Percentiles rank a stretch among this genome's conserved stretches.
These are phyloP conservation scores for Heliconius cydno DNA, from an alignment of 2,888 invertebrate species.

Conservation along the genomic window DNA sequence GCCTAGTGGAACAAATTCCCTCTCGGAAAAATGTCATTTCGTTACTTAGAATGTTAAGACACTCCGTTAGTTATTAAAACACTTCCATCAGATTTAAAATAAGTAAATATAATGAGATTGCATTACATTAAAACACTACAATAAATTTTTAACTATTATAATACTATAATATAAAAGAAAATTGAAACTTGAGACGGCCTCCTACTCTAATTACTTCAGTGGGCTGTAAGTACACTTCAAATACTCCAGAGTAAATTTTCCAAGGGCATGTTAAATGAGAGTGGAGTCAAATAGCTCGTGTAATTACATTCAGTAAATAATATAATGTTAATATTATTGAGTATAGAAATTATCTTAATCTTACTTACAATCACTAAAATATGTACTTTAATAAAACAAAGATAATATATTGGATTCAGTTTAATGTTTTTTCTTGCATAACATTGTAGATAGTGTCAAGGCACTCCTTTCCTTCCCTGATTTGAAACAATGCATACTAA, in stretches of 20 bases:
- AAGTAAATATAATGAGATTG: background rate
- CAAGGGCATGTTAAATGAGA: constrained; percentile 22
- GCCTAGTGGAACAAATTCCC: too few species aligned
- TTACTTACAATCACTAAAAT: background rate
- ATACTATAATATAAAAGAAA: background rate
- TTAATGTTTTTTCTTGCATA: too few species aligned
- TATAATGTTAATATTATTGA: background rate
- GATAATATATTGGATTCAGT: too few species aligned
- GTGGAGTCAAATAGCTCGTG: constrained; percentile 9
- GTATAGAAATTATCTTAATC: background rate
- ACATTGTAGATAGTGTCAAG: too few species aligned
- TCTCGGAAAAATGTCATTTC: too few species aligned
- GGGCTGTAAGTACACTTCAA: constrained; percentile 24
- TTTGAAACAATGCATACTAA: background rate
- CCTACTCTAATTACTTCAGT: constrained; percentile 26
- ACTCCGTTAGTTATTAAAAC: too few species aligned
- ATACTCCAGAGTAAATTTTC: constrained; percentile 24
- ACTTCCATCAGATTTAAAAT: background rate
- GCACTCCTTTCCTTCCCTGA: too few species aligned
- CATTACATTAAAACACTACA: background rate
- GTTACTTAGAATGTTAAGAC: background rate
- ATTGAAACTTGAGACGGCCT: constrained; percentile 11
- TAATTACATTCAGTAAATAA: constrained; percentile 18
- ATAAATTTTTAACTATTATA: background rate
- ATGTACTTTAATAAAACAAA: background rate